A percentile compares a stretch with the other conserved stretches of the same genome.
Evolutionary conservation across 2,113 vertebrate genomes (phyloP).

Genomic region (Corynorhinus townsendii): DNA sequence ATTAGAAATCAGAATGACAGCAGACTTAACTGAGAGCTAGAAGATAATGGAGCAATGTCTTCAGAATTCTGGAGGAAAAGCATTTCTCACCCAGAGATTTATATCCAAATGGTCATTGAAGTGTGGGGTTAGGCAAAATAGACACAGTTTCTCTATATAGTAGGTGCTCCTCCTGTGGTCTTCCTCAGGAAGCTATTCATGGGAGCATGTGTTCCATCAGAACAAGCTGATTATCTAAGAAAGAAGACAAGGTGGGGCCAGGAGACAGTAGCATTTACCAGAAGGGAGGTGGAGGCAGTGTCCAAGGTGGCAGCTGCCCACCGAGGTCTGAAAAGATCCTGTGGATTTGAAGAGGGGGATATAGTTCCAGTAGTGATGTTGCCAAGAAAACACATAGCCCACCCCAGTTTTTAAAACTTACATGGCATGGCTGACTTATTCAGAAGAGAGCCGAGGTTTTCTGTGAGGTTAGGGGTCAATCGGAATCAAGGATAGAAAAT

Average conservation of each 20-base stretch:
- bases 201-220: neutral
- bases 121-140: neutral
- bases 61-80: neutral
- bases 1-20: neutral
- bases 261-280: neutral
- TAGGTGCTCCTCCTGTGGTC: neutral
- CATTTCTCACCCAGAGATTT: neutral
- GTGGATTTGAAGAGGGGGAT: neutral
- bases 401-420: neutral
- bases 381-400: neutral
- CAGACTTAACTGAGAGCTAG: neutral
- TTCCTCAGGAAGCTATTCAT: neutral
- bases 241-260: neutral
- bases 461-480: neutral
- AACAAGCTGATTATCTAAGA: neutral
- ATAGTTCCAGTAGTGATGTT: neutral
- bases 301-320: neutral
- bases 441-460: neutral
- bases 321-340: neutral
- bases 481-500: neutral
- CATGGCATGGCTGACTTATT: neutral
- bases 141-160: neutral
- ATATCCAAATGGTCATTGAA: neutral
- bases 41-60: neutral
- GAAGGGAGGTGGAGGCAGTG: neutral